phyloP scores from a whole-genome alignment of 2,797 vertebrate genomes.

The Percopsis omiscomaycus region DNA sequence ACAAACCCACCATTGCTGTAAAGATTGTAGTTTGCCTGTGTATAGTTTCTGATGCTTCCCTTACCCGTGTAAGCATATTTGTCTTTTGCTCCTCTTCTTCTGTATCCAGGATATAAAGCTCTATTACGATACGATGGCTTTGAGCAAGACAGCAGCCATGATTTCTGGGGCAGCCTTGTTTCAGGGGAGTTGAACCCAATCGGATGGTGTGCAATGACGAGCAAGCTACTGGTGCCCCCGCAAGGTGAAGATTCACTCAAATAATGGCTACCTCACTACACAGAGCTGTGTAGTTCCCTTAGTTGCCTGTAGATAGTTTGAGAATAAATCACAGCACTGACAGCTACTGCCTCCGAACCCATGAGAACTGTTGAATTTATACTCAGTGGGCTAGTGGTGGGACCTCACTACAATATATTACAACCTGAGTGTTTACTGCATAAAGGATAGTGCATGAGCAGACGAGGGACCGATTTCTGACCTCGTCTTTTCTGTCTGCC shows the following conservation, averaged over 20 bases:
- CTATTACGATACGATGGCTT: constrained; percentile 92
- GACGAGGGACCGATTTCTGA: not conserved
- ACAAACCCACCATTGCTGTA: not conserved
- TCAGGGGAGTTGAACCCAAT: constrained; percentile 91
- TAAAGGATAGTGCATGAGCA: too few species aligned
- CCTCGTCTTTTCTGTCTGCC: too few species aligned
- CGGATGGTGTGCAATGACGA: constrained; percentile 94
- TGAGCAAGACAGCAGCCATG: constrained; percentile 82
- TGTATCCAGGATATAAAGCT: constrained; percentile 87
- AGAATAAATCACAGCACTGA: not conserved
- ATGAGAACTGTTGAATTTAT: too few species aligned
- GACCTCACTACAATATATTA: too few species aligned
- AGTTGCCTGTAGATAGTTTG: too few species aligned
- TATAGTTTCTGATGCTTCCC: not conserved
- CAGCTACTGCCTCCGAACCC: too few species aligned
- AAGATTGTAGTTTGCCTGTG: not conserved
- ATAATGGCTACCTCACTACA: not conserved
- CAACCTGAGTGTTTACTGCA: too few species aligned
- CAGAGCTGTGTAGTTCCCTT: not conserved
- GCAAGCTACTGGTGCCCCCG: constrained; percentile 95
- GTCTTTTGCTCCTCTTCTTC: not conserved
- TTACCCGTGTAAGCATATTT: not conserved
- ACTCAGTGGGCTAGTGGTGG: not conserved
- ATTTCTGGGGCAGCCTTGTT: constrained; percentile 95
- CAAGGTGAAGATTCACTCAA: constrained; percentile 77